phyloP scores from a whole-genome alignment of 2,888 invertebrate genomes.

The Machimus rusticus region DNA sequence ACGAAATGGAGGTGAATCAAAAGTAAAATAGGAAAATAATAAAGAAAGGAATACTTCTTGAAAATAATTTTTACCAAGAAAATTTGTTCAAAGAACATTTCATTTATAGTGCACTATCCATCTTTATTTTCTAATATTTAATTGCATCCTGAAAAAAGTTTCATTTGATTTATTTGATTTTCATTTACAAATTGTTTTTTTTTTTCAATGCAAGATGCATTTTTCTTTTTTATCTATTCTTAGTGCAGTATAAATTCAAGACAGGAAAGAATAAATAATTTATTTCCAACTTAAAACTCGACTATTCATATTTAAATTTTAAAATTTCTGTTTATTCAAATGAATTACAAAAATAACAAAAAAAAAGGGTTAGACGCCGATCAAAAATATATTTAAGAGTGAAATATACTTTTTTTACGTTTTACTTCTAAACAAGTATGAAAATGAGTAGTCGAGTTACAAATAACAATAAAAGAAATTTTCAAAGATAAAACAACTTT shows the following conservation, averaged over 20 bases:
- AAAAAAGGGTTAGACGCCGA: not conserved
- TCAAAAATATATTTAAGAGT: not conserved
- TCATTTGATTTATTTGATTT: not conserved
- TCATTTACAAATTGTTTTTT: not conserved
- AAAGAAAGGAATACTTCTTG: conserved; percentile 42
- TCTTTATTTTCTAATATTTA: no score
- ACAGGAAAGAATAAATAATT: not conserved
- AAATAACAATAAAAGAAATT: not conserved
- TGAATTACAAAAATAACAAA: no score
- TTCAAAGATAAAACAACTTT: not conserved
- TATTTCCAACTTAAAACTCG: not conserved
- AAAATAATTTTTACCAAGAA: conserved; percentile 32
- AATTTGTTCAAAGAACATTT: not conserved
- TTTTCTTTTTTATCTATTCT: no score
- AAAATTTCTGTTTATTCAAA: not conserved
- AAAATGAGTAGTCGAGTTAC: not conserved
- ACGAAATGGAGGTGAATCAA: conserved; percentile 59
- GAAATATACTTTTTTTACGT: not conserved
- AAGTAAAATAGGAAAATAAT: conserved; percentile 47
- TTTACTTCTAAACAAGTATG: not conserved
- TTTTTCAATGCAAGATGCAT: no score
- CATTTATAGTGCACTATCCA: not conserved
- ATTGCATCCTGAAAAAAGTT: no score
- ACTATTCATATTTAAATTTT: not conserved
- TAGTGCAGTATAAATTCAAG: not conserved